Percentiles rank a stretch among this genome's conserved stretches.
Evolutionary conservation across 2,113 vertebrate genomes (phyloP).

Genomic region (Anthoscopus minutus): DNA sequence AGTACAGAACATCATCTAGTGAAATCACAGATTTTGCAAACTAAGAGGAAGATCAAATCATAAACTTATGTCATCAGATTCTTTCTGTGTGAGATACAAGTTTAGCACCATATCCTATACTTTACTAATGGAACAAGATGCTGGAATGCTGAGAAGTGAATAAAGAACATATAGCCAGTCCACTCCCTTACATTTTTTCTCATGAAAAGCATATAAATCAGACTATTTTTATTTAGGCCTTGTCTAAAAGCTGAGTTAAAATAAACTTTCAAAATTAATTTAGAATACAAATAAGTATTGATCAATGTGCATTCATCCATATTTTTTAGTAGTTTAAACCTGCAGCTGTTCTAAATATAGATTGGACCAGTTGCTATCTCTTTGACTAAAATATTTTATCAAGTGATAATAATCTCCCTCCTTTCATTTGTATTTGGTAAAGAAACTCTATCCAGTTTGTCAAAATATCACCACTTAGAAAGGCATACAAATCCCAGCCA

Average conservation of each 20-base stretch:
- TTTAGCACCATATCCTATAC: background rate
- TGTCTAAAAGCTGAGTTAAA: background rate
- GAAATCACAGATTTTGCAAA: background rate
- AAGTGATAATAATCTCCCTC: background rate
- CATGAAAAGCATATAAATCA: background rate
- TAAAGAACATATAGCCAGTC: background rate
- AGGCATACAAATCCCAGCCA: background rate
- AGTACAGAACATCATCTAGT: background rate
- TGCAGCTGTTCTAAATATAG: background rate
- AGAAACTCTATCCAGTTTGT: background rate
- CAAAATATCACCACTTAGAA: background rate
- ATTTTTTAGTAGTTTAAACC: background rate
- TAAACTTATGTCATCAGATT: background rate
- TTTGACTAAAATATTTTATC: background rate
- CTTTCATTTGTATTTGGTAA: background rate
- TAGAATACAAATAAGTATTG: background rate
- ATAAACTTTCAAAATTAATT: background rate
- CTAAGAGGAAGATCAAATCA: background rate
- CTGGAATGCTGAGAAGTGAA: background rate
- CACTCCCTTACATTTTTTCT: background rate
- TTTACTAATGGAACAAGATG: background rate
- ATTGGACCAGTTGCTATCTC: background rate
- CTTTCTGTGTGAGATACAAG: background rate
- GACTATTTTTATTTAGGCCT: background rate
- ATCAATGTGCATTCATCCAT: background rate